phyloP scores from a whole-genome alignment of 2,113 vertebrate genomes.

The Muscicapa adusta region DNA sequence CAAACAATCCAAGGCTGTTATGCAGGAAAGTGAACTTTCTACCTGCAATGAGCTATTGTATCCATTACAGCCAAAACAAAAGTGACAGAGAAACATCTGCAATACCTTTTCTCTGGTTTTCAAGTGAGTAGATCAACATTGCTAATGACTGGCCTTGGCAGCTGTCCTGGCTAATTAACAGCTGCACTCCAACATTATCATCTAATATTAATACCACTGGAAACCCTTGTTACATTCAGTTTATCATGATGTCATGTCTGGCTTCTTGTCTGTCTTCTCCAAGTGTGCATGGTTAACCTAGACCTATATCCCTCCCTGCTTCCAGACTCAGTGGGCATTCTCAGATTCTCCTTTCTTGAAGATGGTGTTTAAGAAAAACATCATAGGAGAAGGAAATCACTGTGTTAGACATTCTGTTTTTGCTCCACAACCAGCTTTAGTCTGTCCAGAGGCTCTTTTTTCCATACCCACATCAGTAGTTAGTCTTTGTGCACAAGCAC shows the following conservation, averaged over 20 bases:
- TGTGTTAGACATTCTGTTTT: neutral
- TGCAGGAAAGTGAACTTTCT: neutral
- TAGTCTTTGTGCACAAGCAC: neutral
- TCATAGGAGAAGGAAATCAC: neutral
- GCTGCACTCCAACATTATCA: neutral
- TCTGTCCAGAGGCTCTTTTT: neutral
- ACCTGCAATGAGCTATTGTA: neutral
- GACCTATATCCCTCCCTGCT: neutral
- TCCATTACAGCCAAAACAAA: neutral
- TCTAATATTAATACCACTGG: constrained; percentile 31
- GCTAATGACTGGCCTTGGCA: constrained; percentile 16
- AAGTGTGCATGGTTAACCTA: neutral
- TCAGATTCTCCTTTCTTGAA: neutral
- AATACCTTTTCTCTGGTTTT: neutral
- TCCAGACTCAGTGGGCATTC: neutral
- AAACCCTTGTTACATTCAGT: constrained; percentile 15
- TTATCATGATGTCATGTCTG: constrained; percentile 43
- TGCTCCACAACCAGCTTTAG: neutral
- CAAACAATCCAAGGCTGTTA: neutral
- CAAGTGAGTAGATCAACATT: neutral
- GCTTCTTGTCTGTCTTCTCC: neutral
- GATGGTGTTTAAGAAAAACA: neutral
- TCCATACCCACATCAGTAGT: neutral
- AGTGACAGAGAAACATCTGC: constrained; percentile 29
- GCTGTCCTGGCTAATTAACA: constrained; percentile 42